Conservation (phyloP, 2,113 vertebrate species). For the Vidua macroura region DNA sequence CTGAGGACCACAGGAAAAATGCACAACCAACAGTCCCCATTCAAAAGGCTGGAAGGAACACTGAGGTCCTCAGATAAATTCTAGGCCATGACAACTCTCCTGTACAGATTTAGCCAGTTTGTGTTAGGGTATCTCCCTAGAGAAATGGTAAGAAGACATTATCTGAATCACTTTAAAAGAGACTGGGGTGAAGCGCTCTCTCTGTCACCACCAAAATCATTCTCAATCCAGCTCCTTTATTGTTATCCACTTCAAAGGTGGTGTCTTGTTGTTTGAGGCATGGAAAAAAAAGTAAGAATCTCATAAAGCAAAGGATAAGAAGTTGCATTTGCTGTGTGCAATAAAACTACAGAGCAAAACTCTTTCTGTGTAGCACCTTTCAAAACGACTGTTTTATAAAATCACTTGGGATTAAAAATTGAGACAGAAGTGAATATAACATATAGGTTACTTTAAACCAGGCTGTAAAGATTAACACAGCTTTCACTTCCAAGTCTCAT, state of each 20-base stretch:
- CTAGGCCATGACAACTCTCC: not conserved
- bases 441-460: not conserved
- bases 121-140: not conserved
- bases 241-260: not conserved
- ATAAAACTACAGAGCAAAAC: not conserved
- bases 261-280: not conserved
- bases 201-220: not conserved
- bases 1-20: not conserved
- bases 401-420: not conserved
- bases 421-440: not conserved
- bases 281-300: not conserved
- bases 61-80: not conserved
- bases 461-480: not conserved
- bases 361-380: not conserved
- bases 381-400: not conserved
- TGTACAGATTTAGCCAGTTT: not conserved
- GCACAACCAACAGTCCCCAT: not conserved
- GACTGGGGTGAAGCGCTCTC: accelerated
- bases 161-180: not conserved
- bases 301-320: not conserved
- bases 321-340: not conserved
- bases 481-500: not conserved
- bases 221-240: not conserved
- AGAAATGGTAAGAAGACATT: not conserved
- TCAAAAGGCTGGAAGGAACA: not conserved